Base-by-base conservation (phyloP, 2,888 invertebrate genomes). In the Agrochola macilenta region DNA sequence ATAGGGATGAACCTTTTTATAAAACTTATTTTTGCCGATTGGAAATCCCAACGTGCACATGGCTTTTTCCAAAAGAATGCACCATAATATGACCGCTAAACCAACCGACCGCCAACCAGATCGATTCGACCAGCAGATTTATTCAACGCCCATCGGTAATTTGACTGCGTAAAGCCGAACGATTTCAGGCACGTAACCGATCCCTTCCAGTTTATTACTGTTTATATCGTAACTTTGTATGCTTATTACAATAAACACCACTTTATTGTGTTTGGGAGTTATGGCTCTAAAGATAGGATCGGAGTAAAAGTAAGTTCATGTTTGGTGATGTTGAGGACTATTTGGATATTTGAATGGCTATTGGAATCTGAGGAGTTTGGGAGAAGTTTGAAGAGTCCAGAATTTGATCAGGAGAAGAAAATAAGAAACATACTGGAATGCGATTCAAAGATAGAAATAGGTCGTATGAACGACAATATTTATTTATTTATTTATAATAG, bases 211-310 rank as follows among this genome's bases (percentile, higher is more conserved):
- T 80, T 75, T 84, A 83, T 76, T 75, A 70, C 81, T 74, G 35
- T 84, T 84, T 84, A 76, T 84, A 64, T 74, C 81, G 60, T 81
- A 63, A 85, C 52, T 74, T 70, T 54, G 69, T 80, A 60, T 73
- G 76, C 69, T 76, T 81, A 75, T 80, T 80, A 80, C 71, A 80
- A 81, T 83, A 81, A 83, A 76, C 84, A 84, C 76, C 76, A 71
- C 61, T 84, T 84, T 81, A 81, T 73, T 54, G 76, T 73, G 63
- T 73, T 76, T 17, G 11, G 35, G 46, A 81, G 64, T 84, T 66
- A 84, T 69, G 58, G 9, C 60, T 66, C 3, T n/a, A 43, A 26
- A 68, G 74, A 69, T 76, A 71, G n/a, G 26, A 74, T 77, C 68
- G 64, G 26, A 57, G 70, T 61, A 69, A 73, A 75, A 78, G 49